Conservation (phyloP, 1,140 invertebrate species). For the Pseudoatta argentina region DNA sequence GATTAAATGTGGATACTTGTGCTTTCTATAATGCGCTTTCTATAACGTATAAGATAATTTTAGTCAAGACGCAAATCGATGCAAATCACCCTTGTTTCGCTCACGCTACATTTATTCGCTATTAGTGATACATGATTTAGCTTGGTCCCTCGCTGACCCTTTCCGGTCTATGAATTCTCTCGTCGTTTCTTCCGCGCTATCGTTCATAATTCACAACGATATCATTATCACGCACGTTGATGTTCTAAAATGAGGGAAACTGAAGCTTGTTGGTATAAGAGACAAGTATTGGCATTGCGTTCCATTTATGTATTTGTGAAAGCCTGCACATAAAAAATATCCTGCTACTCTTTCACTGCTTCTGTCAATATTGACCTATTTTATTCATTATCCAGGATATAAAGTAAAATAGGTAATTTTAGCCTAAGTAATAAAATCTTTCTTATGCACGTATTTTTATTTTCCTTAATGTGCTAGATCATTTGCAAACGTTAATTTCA, state of each 20-base stretch:
- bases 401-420: too few relatives aligned
- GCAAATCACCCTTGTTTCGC: slow-evolving; percentile 61
- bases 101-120: slow-evolving; percentile 74
- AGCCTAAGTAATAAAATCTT: too few relatives aligned
- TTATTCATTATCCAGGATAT: too few relatives aligned
- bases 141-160: slow-evolving; percentile 20
- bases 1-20: slow-evolving; percentile 23
- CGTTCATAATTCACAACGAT: slow-evolving; percentile 65
- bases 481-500: too few relatives aligned
- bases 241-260: neutral
- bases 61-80: slow-evolving; percentile 64
- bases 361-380: too few relatives aligned
- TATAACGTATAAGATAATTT: slow-evolving; percentile 62
- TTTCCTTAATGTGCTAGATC: too few relatives aligned
- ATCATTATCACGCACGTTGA: slow-evolving; percentile 16
- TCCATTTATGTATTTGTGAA: too few relatives aligned
- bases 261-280: too few relatives aligned
- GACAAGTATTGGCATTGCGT: too few relatives aligned
- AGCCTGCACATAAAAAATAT: too few relatives aligned
- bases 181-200: slow-evolving; percentile 13
- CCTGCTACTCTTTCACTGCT: too few relatives aligned
- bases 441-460: too few relatives aligned
- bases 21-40: neutral
- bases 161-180: slow-evolving; percentile 27
- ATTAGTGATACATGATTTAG: slow-evolving; percentile 76